Evolutionary conservation across 2,888 invertebrate species (phyloP).

Genomic region (Eurois occulta): DNA sequence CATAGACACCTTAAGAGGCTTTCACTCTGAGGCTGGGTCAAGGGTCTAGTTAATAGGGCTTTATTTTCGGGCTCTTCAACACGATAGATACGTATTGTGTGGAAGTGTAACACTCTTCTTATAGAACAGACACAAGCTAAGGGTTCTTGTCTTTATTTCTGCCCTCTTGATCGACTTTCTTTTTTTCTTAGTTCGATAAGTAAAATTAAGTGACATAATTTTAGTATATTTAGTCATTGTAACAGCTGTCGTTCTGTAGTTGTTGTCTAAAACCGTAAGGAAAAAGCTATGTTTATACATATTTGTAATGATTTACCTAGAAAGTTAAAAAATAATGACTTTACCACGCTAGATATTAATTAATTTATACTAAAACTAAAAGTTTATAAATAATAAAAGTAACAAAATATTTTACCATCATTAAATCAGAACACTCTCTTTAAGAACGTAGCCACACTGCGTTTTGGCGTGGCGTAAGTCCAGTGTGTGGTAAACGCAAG

Average conservation of each 20-base stretch:
- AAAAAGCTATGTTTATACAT: too few relatives aligned
- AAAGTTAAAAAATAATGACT: not conserved
- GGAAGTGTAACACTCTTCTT: not conserved
- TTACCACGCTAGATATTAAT: too few relatives aligned
- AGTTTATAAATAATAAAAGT: not conserved
- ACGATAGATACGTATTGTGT: not conserved
- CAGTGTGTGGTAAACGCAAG: constrained; percentile 3
- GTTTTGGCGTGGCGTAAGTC: constrained; percentile 35
- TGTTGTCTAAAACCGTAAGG: not conserved
- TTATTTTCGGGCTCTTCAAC: constrained; percentile 2
- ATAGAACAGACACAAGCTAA: not conserved
- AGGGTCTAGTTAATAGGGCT: constrained; percentile 39
- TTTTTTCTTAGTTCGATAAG: not conserved
- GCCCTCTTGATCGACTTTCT: not conserved
- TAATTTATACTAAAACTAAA: not conserved
- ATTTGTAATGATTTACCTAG: not conserved
- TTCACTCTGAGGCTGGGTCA: constrained; percentile 22
- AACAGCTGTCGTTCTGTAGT: not conserved
- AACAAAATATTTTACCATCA: not conserved
- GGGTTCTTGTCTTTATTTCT: not conserved
- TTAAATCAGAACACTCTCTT: not conserved
- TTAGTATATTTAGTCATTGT: not conserved
- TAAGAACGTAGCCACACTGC: not conserved
- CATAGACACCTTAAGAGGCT: constrained; percentile 22
- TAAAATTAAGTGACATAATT: not conserved